These are phyloP conservation scores for Lissonota sp. DNA, from an alignment of 2,888 invertebrate genomes.

Conservation along the genomic window DNA sequence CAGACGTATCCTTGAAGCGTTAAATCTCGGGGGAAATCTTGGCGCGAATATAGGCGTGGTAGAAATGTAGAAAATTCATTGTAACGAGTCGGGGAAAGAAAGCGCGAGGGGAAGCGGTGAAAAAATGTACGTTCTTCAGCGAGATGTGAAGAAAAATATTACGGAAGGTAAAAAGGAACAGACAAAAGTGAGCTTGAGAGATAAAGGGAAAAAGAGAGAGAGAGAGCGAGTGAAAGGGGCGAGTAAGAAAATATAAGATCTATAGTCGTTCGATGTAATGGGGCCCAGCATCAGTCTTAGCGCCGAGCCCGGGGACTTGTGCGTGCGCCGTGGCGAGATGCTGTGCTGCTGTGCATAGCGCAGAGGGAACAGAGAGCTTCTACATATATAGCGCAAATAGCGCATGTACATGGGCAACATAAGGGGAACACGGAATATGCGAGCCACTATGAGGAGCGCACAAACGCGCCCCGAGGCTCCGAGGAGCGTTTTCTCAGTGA, in stretches of 20 bases:
- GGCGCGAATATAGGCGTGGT: neutral
- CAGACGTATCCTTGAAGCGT: neutral
- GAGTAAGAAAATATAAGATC: conserved; percentile 43
- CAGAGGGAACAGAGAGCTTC: neutral
- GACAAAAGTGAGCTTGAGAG: conserved; percentile 10
- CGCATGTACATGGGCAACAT: conserved; percentile 25
- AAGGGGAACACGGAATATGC: conserved; percentile 40
- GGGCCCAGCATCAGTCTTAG: conserved; percentile 54
- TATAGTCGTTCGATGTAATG: conserved; percentile 61
- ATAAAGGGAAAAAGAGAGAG: conserved; percentile 11
- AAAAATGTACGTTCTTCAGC: conserved; percentile 41
- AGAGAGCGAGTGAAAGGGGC: conserved; percentile 17
- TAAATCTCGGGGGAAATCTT: conserved; percentile 31
- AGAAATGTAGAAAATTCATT: conserved; percentile 50
- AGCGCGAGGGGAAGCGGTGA: neutral
- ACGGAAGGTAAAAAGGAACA: conserved; percentile 5
- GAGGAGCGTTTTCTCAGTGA: no score
- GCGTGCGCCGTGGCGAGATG: conserved; percentile 16
- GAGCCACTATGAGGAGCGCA: conserved; percentile 28
- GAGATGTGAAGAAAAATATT: conserved; percentile 7
- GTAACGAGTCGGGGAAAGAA: conserved; percentile 14
- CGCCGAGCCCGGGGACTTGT: conserved; percentile 11
- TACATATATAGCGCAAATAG: neutral
- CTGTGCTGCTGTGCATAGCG: no score
- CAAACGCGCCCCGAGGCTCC: neutral